A percentile compares a stretch with the other conserved stretches of the same genome.
These are phyloP conservation scores for Microtus pennsylvanicus DNA, from an alignment of 2,113 vertebrate genomes.

Conservation along the genomic window DNA sequence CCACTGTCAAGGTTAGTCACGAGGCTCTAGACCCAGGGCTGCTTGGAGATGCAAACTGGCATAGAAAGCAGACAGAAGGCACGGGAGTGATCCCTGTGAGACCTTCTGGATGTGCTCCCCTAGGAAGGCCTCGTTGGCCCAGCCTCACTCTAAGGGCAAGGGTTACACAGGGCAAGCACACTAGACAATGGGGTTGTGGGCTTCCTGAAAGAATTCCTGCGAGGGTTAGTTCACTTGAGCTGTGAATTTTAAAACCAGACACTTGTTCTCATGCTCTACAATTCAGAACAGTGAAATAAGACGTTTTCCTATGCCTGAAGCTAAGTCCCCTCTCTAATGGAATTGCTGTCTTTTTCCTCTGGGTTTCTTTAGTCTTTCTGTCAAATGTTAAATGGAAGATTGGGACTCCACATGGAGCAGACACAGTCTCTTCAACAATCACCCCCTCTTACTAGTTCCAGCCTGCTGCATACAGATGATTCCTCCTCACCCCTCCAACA, in stretches of 20 bases:
- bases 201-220: background rate
- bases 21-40: background rate
- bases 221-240: background rate
- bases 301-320: background rate
- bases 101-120: background rate
- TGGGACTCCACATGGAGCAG: accelerated
- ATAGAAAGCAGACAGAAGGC: background rate
- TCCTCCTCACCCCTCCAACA: background rate
- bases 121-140: background rate
- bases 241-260: constrained; percentile 1
- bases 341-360: background rate
- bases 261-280: background rate
- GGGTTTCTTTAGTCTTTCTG: background rate
- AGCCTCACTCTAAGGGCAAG: background rate
- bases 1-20: background rate
- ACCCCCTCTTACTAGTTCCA: background rate
- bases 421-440: background rate
- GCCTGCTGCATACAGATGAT: constrained; percentile 21
- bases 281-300: background rate
- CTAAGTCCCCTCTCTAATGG: background rate
- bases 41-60: background rate
- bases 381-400: background rate
- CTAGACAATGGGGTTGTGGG: background rate
- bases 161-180: background rate
- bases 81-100: background rate